Percentiles rank a stretch among this genome's conserved stretches.
phyloP scores from a whole-genome alignment of 2,113 vertebrate species.

The Pseudonaja textilis region DNA sequence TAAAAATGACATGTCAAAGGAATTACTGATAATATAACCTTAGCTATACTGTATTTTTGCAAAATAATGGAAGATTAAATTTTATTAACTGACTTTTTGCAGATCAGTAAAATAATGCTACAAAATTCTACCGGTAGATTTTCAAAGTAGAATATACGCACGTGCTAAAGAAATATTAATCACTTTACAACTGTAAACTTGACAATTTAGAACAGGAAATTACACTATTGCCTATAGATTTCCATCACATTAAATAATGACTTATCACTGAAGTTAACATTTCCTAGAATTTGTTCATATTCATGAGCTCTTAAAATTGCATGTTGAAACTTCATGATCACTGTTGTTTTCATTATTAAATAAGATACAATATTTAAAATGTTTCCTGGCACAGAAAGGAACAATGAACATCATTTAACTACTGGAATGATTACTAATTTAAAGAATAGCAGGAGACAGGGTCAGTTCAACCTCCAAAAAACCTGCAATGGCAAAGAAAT shows the following conservation, averaged over 20 bases:
- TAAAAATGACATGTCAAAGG: background rate
- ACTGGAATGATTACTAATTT: background rate
- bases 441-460: background rate
- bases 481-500: background rate
- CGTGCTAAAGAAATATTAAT: conserved; percentile 16
- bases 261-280: background rate
- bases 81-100: conserved; percentile 19
- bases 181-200: background rate
- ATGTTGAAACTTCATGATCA: background rate
- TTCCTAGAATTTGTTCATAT: background rate
- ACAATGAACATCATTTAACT: background rate
- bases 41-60: conserved; percentile 44
- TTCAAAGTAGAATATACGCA: background rate
- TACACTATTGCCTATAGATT: background rate
- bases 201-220: background rate
- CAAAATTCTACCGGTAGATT: background rate
- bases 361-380: background rate
- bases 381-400: background rate
- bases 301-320: background rate
- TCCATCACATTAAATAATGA: background rate
- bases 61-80: conserved; percentile 20
- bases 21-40: conserved; percentile 12
- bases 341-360: background rate
- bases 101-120: background rate
- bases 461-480: background rate